Evolutionary conservation across 2,113 vertebrate genomes (phyloP), one percentile per base, ranked within the genome.

Genomic region (Oreochromis spilurus): DNA sequence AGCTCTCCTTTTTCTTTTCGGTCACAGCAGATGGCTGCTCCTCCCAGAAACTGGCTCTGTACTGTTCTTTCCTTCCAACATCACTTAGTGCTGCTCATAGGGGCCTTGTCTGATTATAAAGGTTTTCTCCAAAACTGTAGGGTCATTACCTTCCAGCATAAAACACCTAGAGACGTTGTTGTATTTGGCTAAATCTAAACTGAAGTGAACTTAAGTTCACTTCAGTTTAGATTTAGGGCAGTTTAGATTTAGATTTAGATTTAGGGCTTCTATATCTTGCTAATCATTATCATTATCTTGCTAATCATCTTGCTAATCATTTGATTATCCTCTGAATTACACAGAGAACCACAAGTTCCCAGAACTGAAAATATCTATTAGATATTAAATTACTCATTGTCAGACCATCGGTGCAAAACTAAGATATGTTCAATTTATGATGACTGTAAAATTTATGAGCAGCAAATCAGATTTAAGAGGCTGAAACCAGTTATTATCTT

Each of bases 301-400:
- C n/a, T n/a, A n/a, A n/a, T n/a, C n/a, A 21, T 13, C 34, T 21
- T 40, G 36, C 11, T 40, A 67, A 67, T 67, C n/a, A 1, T 14
- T 26, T 26, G 65, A 72, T 72, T 16, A 72, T 26, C 13, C 65
- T 72, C 8, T 48, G 43, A 43, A 75, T 75, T 75, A 75, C 9
- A 29, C 9, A 26, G 40, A 26, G 5, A 48, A 67, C 36, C 34
- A 67, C 34, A 67, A 75, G 40, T 19, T 75, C 24, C 70, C 45
- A 50, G 16, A 77, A 5, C 16, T 29, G 10, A 31, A 77, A 31
- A 0, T 52, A n/a, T 19, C 24, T 29, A 48, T 48, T 75, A 19
- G 24, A 50, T 31, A 31, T 29, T 19, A 48, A 50, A 34, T 34
- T 0, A 52, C 72, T 52, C 0, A 50, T 50, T 77, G 9, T 77